These are phyloP conservation scores for Sarcophaga carnaria DNA, from an alignment of 2,888 invertebrate species.

Conservation along the genomic window DNA sequence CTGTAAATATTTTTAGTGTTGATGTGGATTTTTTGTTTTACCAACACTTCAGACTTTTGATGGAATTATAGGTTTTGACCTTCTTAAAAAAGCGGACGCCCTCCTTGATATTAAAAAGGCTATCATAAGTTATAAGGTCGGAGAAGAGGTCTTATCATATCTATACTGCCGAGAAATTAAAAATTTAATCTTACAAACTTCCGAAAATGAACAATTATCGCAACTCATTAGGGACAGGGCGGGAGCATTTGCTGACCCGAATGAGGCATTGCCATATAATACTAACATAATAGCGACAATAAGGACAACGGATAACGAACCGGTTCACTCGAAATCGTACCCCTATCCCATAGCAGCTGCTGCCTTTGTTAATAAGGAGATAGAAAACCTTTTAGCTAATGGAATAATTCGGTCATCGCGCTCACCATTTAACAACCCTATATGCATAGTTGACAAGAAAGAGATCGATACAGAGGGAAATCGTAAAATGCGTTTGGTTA, in stretches of 20 bases:
- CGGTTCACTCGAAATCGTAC: constrained; percentile 60
- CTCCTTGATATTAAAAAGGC: neutral
- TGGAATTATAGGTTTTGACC: neutral
- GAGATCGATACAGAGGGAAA: too few species aligned
- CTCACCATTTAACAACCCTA: too few species aligned
- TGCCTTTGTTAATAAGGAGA: constrained; percentile 56
- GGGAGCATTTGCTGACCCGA: constrained; percentile 10
- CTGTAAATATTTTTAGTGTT: too few species aligned
- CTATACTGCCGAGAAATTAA: neutral
- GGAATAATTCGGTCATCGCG: neutral
- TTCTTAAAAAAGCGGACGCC: neutral
- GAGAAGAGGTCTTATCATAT: neutral
- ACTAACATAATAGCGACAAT: constrained; percentile 61
- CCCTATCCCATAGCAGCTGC: constrained; percentile 54
- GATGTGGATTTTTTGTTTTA: too few species aligned
- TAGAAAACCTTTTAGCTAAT: constrained; percentile 28
- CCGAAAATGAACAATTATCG: neutral
- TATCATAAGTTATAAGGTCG: neutral
- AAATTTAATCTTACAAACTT: neutral
- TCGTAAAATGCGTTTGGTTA: too few species aligned
- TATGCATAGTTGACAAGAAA: too few species aligned
- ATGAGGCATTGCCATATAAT: constrained; percentile 53
- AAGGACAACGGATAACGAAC: constrained; percentile 58
- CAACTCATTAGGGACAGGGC: neutral
- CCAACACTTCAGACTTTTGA: too few species aligned